Base-by-base conservation (phyloP, 2,797 vertebrate species). In the Malurus splendens region DNA sequence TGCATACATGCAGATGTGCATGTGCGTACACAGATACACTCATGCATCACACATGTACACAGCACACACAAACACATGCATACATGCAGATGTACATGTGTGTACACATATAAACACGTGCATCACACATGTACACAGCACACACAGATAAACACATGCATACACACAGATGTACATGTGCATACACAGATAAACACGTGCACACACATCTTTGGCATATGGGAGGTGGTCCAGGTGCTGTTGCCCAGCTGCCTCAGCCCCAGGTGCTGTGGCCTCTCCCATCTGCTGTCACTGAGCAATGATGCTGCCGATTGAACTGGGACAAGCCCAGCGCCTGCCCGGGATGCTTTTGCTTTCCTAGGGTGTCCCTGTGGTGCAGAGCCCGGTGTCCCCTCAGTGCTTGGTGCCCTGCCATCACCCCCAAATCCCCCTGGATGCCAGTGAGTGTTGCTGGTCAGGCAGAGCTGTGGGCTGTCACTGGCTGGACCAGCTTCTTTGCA, bases 301-400 rank as follows among this genome's bases (percentile, higher is more conserved):
- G 52, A 61, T 24, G 65, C 73, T 12, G 32, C 60, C 0, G 1
- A 50, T 41, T 47, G 9, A 20, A 1, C 13, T 5, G 8, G 28
- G 51, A 36, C 1, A 6, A 59, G 45, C 19, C 45, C 0, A 1
- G 19, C 32, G 32, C 13, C 24, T 44, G 24, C 16, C 32, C 1
- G 1, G 28, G 28, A 6, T 4, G 11, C 17, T 68, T 52, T 60
- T 0, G 0, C 4, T 32, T 28, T 55, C 18, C 32, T 1, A 6
- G 10, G 4, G 16, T 1, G 0, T 7, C 2, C 18, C 39, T 11
- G 23, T 0, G 2, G 16, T 3, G 36, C 15, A 15, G 48, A 62
- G 9, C 28, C 4, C 0, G 0, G 12, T 10, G 18, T 28, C 19
- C 8, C 0, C 7, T 30, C 3, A 2, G 18, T 32, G n/a, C 8